Evolutionary conservation across 2,113 vertebrate genomes (phyloP).

Genomic region (Gopherus evgoodei): DNA sequence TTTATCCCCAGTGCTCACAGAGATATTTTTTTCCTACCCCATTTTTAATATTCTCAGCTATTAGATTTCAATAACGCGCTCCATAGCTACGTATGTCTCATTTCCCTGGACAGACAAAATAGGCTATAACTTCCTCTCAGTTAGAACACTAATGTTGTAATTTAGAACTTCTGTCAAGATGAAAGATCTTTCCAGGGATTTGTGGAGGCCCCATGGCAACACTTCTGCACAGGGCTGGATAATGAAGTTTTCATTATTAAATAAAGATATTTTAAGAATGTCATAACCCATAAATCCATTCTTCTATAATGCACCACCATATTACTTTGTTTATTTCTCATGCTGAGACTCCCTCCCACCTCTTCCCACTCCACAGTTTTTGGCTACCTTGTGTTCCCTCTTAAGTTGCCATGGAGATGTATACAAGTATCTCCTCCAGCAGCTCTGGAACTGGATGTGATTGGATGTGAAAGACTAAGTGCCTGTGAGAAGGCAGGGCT

Average conservation of each 20-base stretch:
- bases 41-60: slow-evolving; percentile 90
- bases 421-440: background rate
- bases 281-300: slow-evolving; percentile 81
- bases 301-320: slow-evolving; percentile 32
- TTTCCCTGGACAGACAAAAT: slow-evolving; percentile 91
- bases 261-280: slow-evolving; percentile 84
- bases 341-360: background rate
- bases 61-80: slow-evolving; percentile 92
- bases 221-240: slow-evolving; percentile 76
- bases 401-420: slow-evolving; percentile 51
- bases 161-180: slow-evolving; percentile 84
- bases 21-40: slow-evolving; percentile 79
- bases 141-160: slow-evolving; percentile 79
- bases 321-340: slow-evolving; percentile 71
- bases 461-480: background rate
- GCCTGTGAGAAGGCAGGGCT: background rate
- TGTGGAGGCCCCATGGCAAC: slow-evolving; percentile 77
- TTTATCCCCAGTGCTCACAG: slow-evolving; percentile 85
- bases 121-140: slow-evolving; percentile 75
- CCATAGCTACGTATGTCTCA: slow-evolving; percentile 87
- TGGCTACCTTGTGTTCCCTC: background rate
- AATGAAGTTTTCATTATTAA: slow-evolving; percentile 89
- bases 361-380: background rate
- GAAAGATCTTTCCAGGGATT: slow-evolving; percentile 82
- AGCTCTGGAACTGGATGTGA: background rate